Conservation (phyloP, 2,113 vertebrate genomes). For the Micronycteris hirsuta region DNA sequence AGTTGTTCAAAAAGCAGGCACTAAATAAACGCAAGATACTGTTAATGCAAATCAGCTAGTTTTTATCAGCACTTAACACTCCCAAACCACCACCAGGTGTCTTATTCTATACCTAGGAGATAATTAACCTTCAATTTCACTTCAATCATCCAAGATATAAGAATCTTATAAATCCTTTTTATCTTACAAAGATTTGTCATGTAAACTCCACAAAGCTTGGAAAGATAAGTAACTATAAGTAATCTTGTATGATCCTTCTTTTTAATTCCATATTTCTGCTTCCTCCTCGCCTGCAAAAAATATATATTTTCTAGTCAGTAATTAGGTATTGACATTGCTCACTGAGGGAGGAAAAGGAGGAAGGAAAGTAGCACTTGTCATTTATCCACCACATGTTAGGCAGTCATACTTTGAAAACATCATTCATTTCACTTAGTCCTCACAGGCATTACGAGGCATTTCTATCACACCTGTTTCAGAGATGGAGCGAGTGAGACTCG, state of each 20-base stretch:
- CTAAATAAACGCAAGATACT: constrained; percentile 57
- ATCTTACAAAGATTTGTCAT: constrained; percentile 19
- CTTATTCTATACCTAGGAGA: constrained; percentile 33
- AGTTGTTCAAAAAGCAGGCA: constrained; percentile 30
- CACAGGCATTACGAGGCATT: neutral
- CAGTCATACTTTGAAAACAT: neutral
- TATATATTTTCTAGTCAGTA: neutral
- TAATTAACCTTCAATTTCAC: constrained; percentile 38
- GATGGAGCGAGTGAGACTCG: neutral
- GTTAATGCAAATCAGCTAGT: constrained; percentile 49
- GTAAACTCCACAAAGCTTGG: constrained; percentile 14
- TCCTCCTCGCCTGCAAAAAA: neutral
- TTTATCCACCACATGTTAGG: neutral
- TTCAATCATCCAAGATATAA: constrained; percentile 15
- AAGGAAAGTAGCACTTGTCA: neutral
- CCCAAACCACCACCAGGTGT: constrained; percentile 15
- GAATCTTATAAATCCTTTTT: neutral
- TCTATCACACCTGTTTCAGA: neutral
- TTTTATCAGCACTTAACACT: constrained; percentile 3
- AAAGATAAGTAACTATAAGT: neutral
- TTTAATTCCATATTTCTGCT: neutral
- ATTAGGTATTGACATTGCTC: neutral
- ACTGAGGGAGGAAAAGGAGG: neutral
- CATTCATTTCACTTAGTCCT: constrained; percentile 10
- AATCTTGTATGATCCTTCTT: neutral